Evolutionary conservation across 2,113 vertebrate genomes (phyloP).

Genomic region (Naja naja): DNA sequence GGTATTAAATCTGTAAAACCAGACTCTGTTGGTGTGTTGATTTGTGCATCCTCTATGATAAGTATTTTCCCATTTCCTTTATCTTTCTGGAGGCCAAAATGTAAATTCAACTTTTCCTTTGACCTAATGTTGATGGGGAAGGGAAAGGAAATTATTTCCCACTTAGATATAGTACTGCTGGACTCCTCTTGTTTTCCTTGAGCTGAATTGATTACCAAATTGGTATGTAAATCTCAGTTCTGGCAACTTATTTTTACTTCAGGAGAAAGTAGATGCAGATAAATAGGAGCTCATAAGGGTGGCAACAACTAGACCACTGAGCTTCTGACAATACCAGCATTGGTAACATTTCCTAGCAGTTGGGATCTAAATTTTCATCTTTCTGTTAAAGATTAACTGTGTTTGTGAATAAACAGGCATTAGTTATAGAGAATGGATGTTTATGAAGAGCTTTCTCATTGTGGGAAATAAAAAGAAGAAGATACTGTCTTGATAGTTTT

Average conservation of each 20-base stretch:
- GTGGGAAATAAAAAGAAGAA: constrained; percentile 44
- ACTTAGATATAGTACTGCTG: neutral
- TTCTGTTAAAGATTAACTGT: constrained; percentile 60
- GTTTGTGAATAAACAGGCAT: constrained; percentile 45
- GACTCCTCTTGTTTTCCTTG: neutral
- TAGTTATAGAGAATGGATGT: constrained; percentile 36
- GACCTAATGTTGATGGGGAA: neutral
- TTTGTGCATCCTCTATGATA: neutral
- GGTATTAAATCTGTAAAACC: neutral
- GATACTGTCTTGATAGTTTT: constrained; percentile 18
- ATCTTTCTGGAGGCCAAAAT: neutral
- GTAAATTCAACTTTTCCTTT: neutral
- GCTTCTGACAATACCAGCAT: constrained; percentile 54
- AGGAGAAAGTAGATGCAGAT: constrained; percentile 4
- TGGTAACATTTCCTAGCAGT: neutral
- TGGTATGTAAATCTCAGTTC: constrained; percentile 8
- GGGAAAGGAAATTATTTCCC: neutral
- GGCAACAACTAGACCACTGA: constrained; percentile 43
- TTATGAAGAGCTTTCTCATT: constrained; percentile 49
- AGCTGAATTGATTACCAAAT: fast-evolving
- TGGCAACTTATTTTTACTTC: constrained; percentile 12
- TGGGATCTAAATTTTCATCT: constrained; percentile 42
- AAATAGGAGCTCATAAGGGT: constrained; percentile 25
- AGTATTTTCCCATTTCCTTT: neutral
- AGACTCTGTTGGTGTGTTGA: neutral